These are phyloP conservation scores for Phaenicophaeus curvirostris DNA, from an alignment of 2,797 vertebrate species.

Conservation along the genomic window DNA sequence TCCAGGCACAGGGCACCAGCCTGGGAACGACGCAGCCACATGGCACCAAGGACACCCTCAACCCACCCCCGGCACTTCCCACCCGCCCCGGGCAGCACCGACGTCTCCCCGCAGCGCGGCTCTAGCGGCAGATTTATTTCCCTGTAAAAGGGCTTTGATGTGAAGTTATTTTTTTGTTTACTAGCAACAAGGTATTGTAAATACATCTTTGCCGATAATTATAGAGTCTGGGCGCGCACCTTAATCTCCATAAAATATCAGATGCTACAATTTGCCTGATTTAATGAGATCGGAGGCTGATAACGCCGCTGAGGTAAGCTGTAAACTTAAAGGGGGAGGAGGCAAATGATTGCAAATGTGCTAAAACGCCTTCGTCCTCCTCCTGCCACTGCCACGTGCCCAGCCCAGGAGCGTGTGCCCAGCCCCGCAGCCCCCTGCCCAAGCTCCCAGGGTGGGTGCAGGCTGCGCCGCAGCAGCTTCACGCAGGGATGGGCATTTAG, in stretches of 20 bases:
- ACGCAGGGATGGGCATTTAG: slow-evolving; percentile 67
- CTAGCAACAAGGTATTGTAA: slow-evolving; percentile 69
- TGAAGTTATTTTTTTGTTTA: slow-evolving; percentile 68
- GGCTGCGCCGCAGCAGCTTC: background rate
- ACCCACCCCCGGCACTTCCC: background rate
- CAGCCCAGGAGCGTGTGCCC: background rate
- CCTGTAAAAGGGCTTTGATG: slow-evolving; percentile 42
- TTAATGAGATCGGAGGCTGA: slow-evolving; percentile 70
- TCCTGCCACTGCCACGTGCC: background rate
- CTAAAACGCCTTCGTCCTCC: slow-evolving; percentile 12
- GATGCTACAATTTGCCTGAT: slow-evolving; percentile 74
- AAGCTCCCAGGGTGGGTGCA: background rate
- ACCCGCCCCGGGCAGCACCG: background rate
- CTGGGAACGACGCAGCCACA: background rate
- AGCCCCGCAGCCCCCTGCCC: slow-evolving; percentile 1
- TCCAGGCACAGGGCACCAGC: background rate
- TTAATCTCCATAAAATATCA: slow-evolving; percentile 71
- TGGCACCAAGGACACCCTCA: background rate
- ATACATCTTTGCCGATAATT: slow-evolving; percentile 66
- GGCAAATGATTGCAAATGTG: slow-evolving; percentile 41
- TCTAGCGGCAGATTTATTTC: background rate
- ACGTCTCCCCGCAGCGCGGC: background rate
- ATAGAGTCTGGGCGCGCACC: slow-evolving; percentile 60
- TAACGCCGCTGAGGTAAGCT: slow-evolving; percentile 61
- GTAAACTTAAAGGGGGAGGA: slow-evolving; percentile 11